phyloP scores from a whole-genome alignment of 2,888 invertebrate species.

The Lithosia quadra region DNA sequence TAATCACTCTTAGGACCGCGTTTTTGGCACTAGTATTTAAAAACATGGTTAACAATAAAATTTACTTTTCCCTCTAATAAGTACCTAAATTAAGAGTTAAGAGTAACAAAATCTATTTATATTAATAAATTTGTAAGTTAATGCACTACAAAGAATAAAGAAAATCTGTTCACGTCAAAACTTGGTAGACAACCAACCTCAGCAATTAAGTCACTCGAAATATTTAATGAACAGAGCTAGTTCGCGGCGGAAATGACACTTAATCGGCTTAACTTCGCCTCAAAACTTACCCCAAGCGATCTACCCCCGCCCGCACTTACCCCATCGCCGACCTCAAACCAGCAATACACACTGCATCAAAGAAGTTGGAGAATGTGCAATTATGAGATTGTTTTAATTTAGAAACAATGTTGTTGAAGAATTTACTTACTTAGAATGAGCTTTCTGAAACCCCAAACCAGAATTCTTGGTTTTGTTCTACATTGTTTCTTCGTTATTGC shows the following conservation, averaged over 20 bases:
- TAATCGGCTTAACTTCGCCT: constrained; percentile 85
- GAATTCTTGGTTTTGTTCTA: constrained; percentile 82
- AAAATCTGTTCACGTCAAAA: constrained; percentile 72
- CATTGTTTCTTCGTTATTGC: constrained; percentile 82
- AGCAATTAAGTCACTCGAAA: constrained; percentile 84
- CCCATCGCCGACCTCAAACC: constrained; percentile 43
- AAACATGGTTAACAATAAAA: background rate
- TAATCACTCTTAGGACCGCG: no score
- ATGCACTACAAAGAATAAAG: constrained; percentile 53
- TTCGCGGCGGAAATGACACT: constrained; percentile 85
- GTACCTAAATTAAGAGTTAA: background rate
- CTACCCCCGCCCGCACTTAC: constrained; percentile 50
- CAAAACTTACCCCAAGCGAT: constrained; percentile 76
- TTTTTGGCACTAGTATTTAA: no score
- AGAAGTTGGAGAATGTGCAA: constrained; percentile 85
- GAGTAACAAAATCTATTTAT: constrained; percentile 19
- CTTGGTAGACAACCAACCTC: constrained; percentile 74
- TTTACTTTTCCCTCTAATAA: background rate
- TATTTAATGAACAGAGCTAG: constrained; percentile 86
- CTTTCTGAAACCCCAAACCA: constrained; percentile 79
- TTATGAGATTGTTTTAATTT: constrained; percentile 87
- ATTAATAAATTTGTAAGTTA: constrained; percentile 35
- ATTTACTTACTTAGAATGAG: constrained; percentile 80
- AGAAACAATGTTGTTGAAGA: constrained; percentile 85
- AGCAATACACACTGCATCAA: constrained; percentile 80